Evolutionary conservation across 1,140 invertebrate genomes (phyloP).

Genomic region (Polypedilum vanderplanki): DNA sequence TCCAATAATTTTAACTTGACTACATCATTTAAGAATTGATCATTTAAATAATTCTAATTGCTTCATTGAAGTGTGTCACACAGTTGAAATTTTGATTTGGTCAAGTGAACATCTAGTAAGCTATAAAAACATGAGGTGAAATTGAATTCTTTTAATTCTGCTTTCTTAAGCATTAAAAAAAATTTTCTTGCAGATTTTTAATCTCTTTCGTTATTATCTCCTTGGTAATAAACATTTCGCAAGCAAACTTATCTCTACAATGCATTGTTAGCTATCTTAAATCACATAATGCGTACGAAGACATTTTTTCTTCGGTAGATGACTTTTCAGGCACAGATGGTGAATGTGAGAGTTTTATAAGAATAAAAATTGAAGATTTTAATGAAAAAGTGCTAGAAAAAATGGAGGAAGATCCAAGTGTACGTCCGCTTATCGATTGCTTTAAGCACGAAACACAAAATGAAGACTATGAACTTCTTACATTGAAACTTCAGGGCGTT

Average conservation of each 20-base stretch:
- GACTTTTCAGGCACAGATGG: conserved; percentile 4
- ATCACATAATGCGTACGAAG: neutral
- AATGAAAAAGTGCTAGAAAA: conserved; percentile 14
- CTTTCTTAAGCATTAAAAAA: neutral
- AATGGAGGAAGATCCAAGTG: neutral
- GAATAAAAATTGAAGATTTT: conserved; percentile 15
- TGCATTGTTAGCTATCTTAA: neutral
- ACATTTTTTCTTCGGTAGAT: neutral
- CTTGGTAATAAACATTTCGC: neutral
- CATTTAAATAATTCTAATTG: too few relatives aligned
- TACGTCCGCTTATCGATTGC: neutral
- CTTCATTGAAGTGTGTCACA: neutral
- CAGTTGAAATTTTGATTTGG: neutral
- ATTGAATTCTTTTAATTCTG: neutral
- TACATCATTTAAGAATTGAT: too few relatives aligned
- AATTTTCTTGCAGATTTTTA: neutral
- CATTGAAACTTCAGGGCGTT: neutral
- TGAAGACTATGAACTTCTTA: neutral
- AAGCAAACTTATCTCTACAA: neutral
- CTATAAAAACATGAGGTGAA: neutral
- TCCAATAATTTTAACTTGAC: too few relatives aligned
- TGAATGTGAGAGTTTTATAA: conserved; percentile 28
- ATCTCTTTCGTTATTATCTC: neutral
- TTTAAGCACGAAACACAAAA: neutral
- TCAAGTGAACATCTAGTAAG: neutral